Base-by-base conservation (phyloP, 1,140 invertebrate genomes). In the Anoplolepis gracilipes region DNA sequence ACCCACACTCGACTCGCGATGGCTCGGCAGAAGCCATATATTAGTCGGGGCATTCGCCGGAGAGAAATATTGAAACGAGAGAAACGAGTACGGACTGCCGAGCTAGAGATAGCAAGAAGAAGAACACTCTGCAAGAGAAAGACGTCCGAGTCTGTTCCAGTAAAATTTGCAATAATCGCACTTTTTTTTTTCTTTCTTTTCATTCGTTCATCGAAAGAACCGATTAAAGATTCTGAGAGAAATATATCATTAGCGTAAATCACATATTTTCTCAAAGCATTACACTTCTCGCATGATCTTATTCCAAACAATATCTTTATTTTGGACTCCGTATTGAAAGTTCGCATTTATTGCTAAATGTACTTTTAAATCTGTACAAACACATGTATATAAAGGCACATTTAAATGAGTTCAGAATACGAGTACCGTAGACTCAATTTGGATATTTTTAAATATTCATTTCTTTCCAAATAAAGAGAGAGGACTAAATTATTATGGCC, bases 11-110 rank as follows among this genome's bases (percentile, higher is more conserved):
- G 84, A 89, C 82, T 84, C 53, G 65, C 85, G 90, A 85, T 87
- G 85, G 91, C 90, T 89, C 89, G 91, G 89, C 88, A 92, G 93
- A 94, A 94, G 93, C 92, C 93, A 94, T 94, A 94, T 94, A 93
- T 94, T 93, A 94, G 93, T 90, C 90, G 90, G 91, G 90, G 92
- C 92, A 94, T 93, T 94, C 93, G 91, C 88, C 88, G 87, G 90
- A 88, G 94, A 94, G 93, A 94, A 94, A 93, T 94, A 94, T 94
- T 94, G 92, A 94, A 94, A 93, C 92, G 91, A 92, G 91, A 93
- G 91, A 90, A 90, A 92, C 73, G 87, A 90, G 89, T 85, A 86
- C 22, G 76, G 84, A 70, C 59, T 55, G 69, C 49, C 39, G 79
- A 64, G 53, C 39, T 69, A 72, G 42, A 78, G 70, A 86, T 73